Base-by-base conservation (phyloP, 2,797 vertebrate genomes). In the Pantherophis vulpinus region DNA sequence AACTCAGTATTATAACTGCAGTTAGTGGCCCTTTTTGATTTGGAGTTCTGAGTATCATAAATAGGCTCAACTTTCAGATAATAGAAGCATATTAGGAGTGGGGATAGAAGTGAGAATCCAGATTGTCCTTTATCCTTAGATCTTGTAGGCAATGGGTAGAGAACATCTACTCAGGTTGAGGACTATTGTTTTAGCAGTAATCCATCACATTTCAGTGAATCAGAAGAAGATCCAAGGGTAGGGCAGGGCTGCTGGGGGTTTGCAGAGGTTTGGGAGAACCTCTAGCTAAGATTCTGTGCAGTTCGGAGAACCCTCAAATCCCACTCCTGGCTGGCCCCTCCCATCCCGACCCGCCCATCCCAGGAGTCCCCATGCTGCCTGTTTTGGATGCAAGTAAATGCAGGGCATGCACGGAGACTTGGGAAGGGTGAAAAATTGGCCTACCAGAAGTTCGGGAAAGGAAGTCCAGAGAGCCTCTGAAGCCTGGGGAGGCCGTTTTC, bases 311-410 rank as follows among this genome's bases (percentile, higher is more conserved):
- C 51, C 9, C 8, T 54, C 51, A 54, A 54, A 54, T 54, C 51
- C 51, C 1, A 54, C 51, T 54, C 51, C 51, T 54, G 51, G 51
- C 51, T 54, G 51, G 0, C 51, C 51, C 51, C 51, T 54, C 51
- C 51, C 51, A 10, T 9, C 1, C 51, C 0, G 9, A 9, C 51
- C 51, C 51, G 0, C 0, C 51, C 51, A 1, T 10, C 9, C 51
- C 51, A 54, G 51, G 51, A 54, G 51, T 54, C 51, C 9, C 51
- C 51, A 54, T 2, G 9, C 51, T 9, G 51, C 9, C 1, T 54
- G 51, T 54, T 54, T 54, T 54, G 51, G 51, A 54, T 54, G 51
- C 51, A 54, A 2, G 9, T 54, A 54, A 54, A 9, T 10, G 51
- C 51, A 54, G 51, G 51, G 51, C 3, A 10, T 54, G 51, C 51